Evolutionary conservation across 2,797 vertebrate species (phyloP).

Genomic region (Hybognathus amarus): DNA sequence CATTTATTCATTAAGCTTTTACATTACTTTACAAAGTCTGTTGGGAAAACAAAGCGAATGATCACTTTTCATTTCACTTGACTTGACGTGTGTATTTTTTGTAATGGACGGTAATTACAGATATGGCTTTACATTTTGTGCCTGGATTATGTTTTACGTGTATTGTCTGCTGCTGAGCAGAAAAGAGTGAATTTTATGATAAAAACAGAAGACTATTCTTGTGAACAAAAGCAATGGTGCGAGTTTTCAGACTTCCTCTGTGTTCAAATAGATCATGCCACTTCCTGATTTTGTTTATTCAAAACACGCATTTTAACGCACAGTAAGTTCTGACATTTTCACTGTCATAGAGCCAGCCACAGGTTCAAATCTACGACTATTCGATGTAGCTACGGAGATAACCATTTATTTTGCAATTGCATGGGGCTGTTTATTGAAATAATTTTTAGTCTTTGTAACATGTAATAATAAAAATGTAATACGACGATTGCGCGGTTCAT

Average conservation of each 20-base stretch:
- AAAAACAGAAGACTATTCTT: background rate
- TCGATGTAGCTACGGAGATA: too few relatives aligned
- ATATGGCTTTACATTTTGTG: background rate
- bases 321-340: constrained; percentile 37
- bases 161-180: background rate
- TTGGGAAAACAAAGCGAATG: background rate
- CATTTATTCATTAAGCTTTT: background rate
- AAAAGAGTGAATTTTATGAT: background rate
- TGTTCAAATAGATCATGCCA: constrained; percentile 62
- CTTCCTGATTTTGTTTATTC: constrained; percentile 70
- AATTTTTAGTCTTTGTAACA: background rate
- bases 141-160: background rate
- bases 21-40: background rate
- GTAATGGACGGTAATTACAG: background rate
- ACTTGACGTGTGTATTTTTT: background rate
- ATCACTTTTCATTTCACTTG: background rate
- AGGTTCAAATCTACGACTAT: background rate
- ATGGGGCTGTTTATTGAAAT: background rate
- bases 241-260: constrained; percentile 65
- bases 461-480: background rate
- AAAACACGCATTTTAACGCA: constrained; percentile 52
- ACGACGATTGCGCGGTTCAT: background rate
- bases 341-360: background rate
- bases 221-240: constrained; percentile 42
- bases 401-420: background rate